Base-by-base conservation (phyloP, 2,113 vertebrate genomes). In the Vulpes ferrilata region DNA sequence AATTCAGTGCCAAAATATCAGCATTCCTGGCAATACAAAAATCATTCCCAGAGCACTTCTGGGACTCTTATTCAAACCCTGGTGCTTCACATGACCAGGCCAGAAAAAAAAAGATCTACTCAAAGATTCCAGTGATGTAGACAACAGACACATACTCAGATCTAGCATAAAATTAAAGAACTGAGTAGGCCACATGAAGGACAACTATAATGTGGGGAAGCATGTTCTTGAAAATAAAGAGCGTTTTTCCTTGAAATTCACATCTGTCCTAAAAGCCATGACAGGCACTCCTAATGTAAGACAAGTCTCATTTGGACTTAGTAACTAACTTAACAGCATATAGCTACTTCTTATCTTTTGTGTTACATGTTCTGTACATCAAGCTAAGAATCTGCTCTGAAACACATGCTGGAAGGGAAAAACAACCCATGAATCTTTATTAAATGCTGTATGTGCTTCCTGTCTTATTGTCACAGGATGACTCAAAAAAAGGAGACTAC, bases 111-210 rank as follows among this genome's bases (percentile, higher is more conserved):
- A 76, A 38, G 23, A 69, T 95, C 78, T 6, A 12, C 38, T 95
- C 78, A 91, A 97, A 95, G 96, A 6, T 6, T 88, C 91, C 78
- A 93, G 6, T 88, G 81, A 43, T 35, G 51, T 11, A 51, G 65
- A 88, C 81, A 97, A 83, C 88, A 98, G 98, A 98, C 96, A 7
- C 64, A 96, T 30, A 93, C 51, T 90, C 93, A 82, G 67, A 85
- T 64, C 12, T 4, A 65, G 69, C 64, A 90, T 84, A 88, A 83
- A 97, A 94, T 88, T 73, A 89, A 76, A 86, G 53, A 93, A 30
- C 19, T 64, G 19, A 82, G 4, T 0, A 35, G 87, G 73, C 62
- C 57, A 93, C 82, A 76, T 23, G 88, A 91, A 89, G 57, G 43
- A 80, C 85, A 92, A 20, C 32, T 74, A 22, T 84, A 55, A 97